A percentile compares a stretch with the other conserved stretches of the same genome.
phyloP scores from a whole-genome alignment of 2,888 invertebrate genomes.

The Nymphalis c-album region DNA sequence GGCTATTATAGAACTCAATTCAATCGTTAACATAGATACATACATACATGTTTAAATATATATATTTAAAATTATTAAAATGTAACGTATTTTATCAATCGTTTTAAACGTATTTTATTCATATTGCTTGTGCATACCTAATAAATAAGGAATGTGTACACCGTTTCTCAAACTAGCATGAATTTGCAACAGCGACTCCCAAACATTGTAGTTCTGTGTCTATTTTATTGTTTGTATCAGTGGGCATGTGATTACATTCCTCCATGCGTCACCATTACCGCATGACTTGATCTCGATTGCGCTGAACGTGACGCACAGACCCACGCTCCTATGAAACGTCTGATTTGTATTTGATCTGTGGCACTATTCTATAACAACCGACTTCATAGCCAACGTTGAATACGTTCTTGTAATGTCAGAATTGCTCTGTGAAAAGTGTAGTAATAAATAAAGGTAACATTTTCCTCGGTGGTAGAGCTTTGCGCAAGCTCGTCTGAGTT shows the following conservation, averaged over 20 bases:
- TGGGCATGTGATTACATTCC: slow-evolving; percentile 34
- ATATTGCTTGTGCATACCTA: no score
- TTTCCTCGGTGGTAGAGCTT: no score
- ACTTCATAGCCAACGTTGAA: no score
- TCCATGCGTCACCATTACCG: slow-evolving; percentile 27
- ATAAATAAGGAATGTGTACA: no score
- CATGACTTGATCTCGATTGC: slow-evolving; percentile 29
- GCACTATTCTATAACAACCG: no score
- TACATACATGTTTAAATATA: no score
- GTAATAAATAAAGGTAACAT: no score
- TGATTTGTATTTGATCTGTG: not conserved
- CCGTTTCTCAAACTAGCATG: not conserved
- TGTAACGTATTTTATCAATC: no score
- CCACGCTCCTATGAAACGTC: slow-evolving; percentile 16
- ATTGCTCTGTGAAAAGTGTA: no score
- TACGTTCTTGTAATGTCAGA: no score
- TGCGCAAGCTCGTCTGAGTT: no score
- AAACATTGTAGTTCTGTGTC: not conserved
- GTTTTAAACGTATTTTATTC: no score
- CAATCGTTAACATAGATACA: not conserved
- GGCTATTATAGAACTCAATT: not conserved
- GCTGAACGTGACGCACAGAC: slow-evolving; percentile 20
- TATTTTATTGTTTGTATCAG: slow-evolving; percentile 14
- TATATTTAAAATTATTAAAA: not conserved
- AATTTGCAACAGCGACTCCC: not conserved